Conservation (phyloP, 2,888 invertebrate species). For the Heliconius sara region DNA sequence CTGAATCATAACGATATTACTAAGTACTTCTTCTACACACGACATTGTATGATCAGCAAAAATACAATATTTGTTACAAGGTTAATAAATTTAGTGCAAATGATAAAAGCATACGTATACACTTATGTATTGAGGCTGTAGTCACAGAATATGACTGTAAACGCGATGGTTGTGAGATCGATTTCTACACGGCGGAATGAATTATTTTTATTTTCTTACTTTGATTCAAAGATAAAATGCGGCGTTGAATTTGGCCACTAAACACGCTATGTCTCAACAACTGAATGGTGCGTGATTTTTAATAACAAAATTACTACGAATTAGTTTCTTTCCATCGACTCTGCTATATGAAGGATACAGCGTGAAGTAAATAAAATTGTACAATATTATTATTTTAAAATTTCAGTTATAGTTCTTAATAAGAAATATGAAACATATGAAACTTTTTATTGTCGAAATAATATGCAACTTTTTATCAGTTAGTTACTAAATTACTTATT, state of each 20-base stretch:
- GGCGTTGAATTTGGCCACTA: neutral
- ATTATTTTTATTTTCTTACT: no score
- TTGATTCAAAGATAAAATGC: no score
- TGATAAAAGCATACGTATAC: neutral
- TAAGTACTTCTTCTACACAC: neutral
- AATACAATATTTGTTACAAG: conserved; percentile 7
- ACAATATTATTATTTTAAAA: no score
- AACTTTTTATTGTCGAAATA: neutral
- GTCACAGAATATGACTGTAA: neutral
- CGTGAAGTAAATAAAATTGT: neutral
- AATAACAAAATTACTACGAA: neutral
- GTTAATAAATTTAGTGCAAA: neutral
- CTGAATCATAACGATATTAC: neutral
- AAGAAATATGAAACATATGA: neutral
- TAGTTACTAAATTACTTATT: conserved; percentile 8
- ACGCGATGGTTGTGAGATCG: neutral
- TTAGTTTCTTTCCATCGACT: neutral
- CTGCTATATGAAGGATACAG: neutral
- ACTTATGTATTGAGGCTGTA: neutral
- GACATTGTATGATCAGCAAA: neutral
- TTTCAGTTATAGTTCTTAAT: no score
- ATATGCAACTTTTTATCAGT: conserved; percentile 10
- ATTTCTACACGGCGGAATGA: neutral
- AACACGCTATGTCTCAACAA: neutral
- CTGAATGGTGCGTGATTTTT: neutral